Percentiles rank a stretch among this genome's conserved stretches.
Evolutionary conservation across 2,888 invertebrate genomes (phyloP).

Genomic region (Hypsopygia costalis): DNA sequence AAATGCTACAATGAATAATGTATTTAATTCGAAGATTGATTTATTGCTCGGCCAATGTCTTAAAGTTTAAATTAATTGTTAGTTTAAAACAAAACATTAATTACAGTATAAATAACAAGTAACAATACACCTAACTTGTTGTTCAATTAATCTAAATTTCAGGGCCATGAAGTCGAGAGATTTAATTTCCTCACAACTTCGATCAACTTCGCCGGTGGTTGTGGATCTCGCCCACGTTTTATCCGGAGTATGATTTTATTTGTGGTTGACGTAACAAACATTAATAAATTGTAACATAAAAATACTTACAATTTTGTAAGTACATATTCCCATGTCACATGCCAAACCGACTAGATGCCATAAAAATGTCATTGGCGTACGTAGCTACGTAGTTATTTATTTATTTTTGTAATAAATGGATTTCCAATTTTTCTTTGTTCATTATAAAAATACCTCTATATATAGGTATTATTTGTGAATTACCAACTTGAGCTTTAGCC

Average conservation of each 20-base stretch:
- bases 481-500: too few species aligned
- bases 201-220: background rate
- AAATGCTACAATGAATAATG: background rate
- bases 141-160: background rate
- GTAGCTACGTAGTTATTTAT: too few species aligned
- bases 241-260: background rate
- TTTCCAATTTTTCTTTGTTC: too few species aligned
- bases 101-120: background rate
- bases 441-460: too few species aligned
- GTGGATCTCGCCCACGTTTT: background rate
- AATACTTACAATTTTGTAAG: too few species aligned
- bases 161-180: background rate
- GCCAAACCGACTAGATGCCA: too few species aligned
- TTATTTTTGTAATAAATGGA: too few species aligned
- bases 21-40: background rate
- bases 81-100: background rate
- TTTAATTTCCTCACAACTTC: background rate
- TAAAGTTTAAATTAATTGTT: background rate
- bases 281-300: too few species aligned
- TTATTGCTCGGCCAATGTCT: background rate
- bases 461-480: too few species aligned
- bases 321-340: too few species aligned
- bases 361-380: too few species aligned
- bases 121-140: conserved; percentile 2
- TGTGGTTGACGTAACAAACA: background rate